These are phyloP conservation scores for Aplysina aerophoba DNA, from an alignment of 37 sponge, comb jelly and placozoan genomes.

Conservation along the genomic window DNA sequence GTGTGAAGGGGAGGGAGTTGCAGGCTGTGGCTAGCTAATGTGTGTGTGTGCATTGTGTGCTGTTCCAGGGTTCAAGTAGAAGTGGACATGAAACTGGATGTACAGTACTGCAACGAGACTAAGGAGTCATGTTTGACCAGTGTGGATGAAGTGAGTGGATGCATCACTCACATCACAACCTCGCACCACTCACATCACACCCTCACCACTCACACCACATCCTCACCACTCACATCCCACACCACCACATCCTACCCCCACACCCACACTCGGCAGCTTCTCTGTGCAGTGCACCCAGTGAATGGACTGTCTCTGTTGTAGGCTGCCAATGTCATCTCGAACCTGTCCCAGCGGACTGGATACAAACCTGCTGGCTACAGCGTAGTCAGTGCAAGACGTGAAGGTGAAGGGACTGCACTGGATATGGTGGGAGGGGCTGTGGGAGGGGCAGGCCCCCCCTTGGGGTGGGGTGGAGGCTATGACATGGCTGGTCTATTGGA, in stretches of 20 bases:
- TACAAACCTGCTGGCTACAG: neutral
- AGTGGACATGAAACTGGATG: slow-evolving; percentile 25
- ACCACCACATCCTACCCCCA: neutral
- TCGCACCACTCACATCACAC: neutral
- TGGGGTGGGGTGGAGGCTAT: too few species aligned
- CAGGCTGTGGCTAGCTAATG: too few species aligned
- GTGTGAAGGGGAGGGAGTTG: too few species aligned
- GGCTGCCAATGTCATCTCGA: neutral
- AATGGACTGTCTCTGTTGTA: neutral
- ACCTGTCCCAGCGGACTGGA: neutral
- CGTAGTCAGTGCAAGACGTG: neutral
- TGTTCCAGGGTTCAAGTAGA: neutral
- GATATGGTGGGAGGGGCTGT: too few species aligned
- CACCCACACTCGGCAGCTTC: neutral
- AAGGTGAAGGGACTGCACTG: neutral
- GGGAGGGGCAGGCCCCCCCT: too few species aligned
- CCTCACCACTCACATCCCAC: neutral
- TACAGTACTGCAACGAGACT: neutral
- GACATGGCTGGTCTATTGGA: neutral
- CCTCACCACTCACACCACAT: neutral
- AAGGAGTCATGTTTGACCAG: slow-evolving; percentile 5
- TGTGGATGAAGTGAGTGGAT: slow-evolving; percentile 4
- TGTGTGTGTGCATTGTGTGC: too few species aligned
- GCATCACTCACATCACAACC: neutral
- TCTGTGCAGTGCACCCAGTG: neutral